Evolutionary conservation across 2,113 vertebrate genomes (phyloP).

Genomic region (Vanacampus margaritifer): DNA sequence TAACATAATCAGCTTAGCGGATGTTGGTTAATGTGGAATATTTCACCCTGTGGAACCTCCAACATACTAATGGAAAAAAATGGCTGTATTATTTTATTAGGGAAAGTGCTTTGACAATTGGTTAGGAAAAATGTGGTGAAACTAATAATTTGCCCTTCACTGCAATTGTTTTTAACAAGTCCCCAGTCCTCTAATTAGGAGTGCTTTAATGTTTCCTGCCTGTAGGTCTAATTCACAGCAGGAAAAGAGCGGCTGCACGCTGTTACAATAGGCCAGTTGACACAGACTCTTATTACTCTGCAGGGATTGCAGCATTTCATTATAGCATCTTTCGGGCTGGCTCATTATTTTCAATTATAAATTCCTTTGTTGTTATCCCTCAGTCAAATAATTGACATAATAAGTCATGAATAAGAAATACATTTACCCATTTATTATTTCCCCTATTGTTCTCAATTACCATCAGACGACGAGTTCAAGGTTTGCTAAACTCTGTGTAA

Average conservation of each 20-base stretch:
- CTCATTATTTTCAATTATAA: slow-evolving; percentile 59
- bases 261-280: slow-evolving; percentile 51
- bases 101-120: slow-evolving; percentile 31
- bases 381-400: slow-evolving; percentile 58
- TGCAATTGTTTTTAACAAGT: slow-evolving; percentile 65
- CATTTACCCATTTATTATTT: slow-evolving; percentile 46
- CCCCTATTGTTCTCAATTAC: slow-evolving; percentile 67
- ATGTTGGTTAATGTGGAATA: slow-evolving; percentile 5
- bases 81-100: slow-evolving; percentile 1
- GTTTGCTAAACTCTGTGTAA: slow-evolving; percentile 51
- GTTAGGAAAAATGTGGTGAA: slow-evolving; percentile 53
- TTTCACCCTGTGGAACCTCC: neutral
- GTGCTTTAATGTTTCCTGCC: slow-evolving; percentile 49
- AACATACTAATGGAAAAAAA: slow-evolving; percentile 6
- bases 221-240: slow-evolving; percentile 49
- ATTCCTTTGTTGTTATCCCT: slow-evolving; percentile 48
- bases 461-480: slow-evolving; percentile 63
- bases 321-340: slow-evolving; percentile 49
- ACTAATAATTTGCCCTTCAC: slow-evolving; percentile 61
- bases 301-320: slow-evolving; percentile 57
- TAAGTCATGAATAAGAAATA: slow-evolving; percentile 50
- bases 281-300: slow-evolving; percentile 47
- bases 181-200: slow-evolving; percentile 59
- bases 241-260: slow-evolving; percentile 48
- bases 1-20: slow-evolving; percentile 15